These are phyloP conservation scores for Montipora efflorescens DNA, from an alignment of 64 coral and sea anemone species.

Conservation along the genomic window DNA sequence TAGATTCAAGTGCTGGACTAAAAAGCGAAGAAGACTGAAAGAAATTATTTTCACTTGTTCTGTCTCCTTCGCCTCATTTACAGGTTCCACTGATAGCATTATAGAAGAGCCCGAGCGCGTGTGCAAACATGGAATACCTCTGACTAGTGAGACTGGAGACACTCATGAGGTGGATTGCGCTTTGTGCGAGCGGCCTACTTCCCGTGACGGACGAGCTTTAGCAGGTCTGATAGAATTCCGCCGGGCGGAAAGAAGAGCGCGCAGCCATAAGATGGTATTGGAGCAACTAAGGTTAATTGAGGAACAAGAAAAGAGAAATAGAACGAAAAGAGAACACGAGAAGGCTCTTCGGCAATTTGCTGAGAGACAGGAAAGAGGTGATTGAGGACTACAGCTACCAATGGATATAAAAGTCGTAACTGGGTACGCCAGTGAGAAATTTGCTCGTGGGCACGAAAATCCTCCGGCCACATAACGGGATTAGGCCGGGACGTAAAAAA, in stretches of 20 bases:
- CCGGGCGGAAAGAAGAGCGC: background rate
- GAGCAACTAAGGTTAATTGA: background rate
- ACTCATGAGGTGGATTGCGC: background rate
- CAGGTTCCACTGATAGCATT: background rate
- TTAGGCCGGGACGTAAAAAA: no score
- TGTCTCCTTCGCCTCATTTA: background rate
- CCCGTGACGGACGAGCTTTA: conserved; percentile 30
- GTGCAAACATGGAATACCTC: conserved; percentile 50
- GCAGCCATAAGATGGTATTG: background rate
- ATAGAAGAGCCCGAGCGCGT: conserved; percentile 1
- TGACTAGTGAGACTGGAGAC: background rate
- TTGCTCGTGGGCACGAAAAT: no score
- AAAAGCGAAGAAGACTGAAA: no score
- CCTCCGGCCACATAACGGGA: no score
- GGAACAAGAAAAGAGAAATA: conserved; percentile 2
- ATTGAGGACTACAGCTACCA: background rate
- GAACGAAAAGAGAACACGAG: background rate
- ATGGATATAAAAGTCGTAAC: no score
- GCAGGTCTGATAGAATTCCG: background rate
- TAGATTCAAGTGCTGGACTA: no score
- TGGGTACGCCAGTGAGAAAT: no score
- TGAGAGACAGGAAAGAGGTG: background rate
- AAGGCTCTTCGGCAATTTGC: conserved; percentile 14
- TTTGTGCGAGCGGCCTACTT: conserved; percentile 9
- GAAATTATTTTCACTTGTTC: background rate